phyloP scores from a whole-genome alignment of 2,888 invertebrate genomes.

The Melipona bicolor region DNA sequence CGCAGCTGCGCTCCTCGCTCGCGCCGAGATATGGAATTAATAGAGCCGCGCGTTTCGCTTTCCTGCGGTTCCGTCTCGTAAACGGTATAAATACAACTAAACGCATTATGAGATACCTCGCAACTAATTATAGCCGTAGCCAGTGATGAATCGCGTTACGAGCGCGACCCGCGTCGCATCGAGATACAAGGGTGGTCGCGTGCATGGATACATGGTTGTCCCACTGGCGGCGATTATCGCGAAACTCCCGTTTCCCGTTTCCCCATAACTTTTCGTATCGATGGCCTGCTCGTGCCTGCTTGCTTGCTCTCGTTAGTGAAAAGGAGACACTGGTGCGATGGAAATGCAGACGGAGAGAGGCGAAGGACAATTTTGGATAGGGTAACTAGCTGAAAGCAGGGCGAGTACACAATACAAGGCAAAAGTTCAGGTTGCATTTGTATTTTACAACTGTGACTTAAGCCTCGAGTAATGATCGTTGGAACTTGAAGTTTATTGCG shows the following conservation, averaged over 20 bases:
- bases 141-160: conserved; percentile 38
- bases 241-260: conserved; percentile 16
- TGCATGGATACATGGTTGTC: conserved; percentile 9
- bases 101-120: conserved; percentile 47
- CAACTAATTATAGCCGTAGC: conserved; percentile 48
- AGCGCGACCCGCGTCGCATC: not conserved
- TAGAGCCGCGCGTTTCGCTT: conserved; percentile 50
- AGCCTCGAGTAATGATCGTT: too few species aligned
- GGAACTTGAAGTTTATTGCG: too few species aligned
- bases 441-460: too few species aligned
- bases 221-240: conserved; percentile 29
- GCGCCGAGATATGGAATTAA: conserved; percentile 68
- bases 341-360: not conserved
- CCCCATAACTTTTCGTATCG: conserved; percentile 42
- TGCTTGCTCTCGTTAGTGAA: too few species aligned
- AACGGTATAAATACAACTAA: conserved; percentile 48
- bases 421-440: too few species aligned
- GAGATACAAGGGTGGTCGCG: not conserved
- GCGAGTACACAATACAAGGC: too few species aligned
- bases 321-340: too few species aligned
- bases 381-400: not conserved
- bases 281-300: not conserved
- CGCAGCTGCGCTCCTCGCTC: conserved; percentile 66
- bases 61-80: conserved; percentile 43
- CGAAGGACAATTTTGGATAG: not conserved